Base-by-base conservation (phyloP, 2,113 vertebrate genomes). In the Furnarius figulus region DNA sequence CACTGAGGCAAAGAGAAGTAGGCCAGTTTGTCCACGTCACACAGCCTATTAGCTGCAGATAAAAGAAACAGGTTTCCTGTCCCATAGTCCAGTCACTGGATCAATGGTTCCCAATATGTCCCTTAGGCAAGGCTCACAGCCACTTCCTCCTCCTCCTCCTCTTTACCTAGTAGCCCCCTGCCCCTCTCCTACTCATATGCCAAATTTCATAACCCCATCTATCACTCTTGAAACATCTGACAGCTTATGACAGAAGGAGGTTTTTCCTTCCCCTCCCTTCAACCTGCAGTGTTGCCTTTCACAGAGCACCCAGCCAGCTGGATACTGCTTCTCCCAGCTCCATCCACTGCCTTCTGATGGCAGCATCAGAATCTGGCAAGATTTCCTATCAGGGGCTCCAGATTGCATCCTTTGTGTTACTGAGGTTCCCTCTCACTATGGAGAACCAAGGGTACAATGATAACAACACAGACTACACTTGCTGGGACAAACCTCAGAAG, bases 21-120 rank as follows among this genome's bases (percentile, higher is more conserved):
- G 96, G 94, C 62, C 94, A 94, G 77, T 59, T 7, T 65, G 73
- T 78, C n/a, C 94, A 92, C 35, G 24, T 92, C 92, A 95, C 76
- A 33, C 23, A 53, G 44, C 25, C 72, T 86, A 93, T 75, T 59
- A 96, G 85, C 31, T 1, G 49, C 39, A 84, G 67, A 83, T 59
- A 49, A 89, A 92, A 70, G 49, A 89, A 90, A 85, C 73, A 21
- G 49, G 80, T 71, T 90, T 95, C 88, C 95, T 68, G 89, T 50
- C 40, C 56, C 7, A 3, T 30, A 15, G 40, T 22, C 73, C 0
- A 4, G 90, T 78, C 90, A 93, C 66, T 77, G 89, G 65, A 95
- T 20, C 80, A 78, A 21, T 2, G 8, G 68, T 44, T 81, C 73
- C 73, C 61, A 89, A 50, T 59, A 20, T 31, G 56, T 14, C 83